Percentiles rank a stretch among this genome's conserved stretches.
phyloP scores from a whole-genome alignment of 2,113 vertebrate species.

The Alaudala cheleensis region DNA sequence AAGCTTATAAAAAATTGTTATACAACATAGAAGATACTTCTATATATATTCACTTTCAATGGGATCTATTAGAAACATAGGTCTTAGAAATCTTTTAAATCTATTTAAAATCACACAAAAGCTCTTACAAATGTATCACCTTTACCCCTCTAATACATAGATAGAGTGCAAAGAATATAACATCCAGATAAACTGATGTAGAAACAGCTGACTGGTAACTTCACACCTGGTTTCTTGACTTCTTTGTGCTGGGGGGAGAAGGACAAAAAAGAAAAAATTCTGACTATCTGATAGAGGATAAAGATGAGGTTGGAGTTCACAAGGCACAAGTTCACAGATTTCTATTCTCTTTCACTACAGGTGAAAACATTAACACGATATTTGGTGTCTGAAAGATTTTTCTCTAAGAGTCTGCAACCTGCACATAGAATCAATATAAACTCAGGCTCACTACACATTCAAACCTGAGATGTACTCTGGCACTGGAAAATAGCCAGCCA shows the following conservation, averaged over 20 bases:
- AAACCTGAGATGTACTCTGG: neutral
- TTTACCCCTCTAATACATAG: neutral
- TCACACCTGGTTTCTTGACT: neutral
- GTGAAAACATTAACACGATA: neutral
- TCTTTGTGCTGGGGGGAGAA: neutral
- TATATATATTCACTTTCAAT: neutral
- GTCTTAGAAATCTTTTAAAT: neutral
- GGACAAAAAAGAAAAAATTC: neutral
- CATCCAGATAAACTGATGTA: neutral
- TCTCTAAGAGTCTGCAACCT: neutral
- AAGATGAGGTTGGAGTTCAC: neutral
- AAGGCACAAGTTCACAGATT: neutral
- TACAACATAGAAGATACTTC: neutral
- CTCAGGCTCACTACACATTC: neutral
- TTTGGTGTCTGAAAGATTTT: neutral
- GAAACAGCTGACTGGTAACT: neutral
- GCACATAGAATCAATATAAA: neutral
- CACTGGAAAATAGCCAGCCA: neutral
- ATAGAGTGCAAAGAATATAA: neutral
- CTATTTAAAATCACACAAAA: neutral
- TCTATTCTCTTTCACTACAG: neutral
- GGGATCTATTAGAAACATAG: neutral
- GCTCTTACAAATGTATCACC: neutral
- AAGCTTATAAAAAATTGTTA: neutral
- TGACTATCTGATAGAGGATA: neutral